Conservation (phyloP, 2,888 invertebrate genomes). For the Drosophila bunnanda region DNA sequence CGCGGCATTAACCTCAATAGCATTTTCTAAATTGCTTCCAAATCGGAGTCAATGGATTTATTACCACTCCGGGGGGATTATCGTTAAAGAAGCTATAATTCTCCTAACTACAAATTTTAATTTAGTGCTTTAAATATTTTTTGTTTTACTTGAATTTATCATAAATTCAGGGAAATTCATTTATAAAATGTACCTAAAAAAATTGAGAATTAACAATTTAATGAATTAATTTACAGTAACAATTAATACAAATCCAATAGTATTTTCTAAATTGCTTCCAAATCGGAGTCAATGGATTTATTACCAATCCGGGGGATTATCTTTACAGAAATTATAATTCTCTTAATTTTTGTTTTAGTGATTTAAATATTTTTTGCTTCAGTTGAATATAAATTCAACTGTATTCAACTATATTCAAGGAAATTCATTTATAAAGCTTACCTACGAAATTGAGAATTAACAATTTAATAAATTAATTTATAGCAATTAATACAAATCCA, state of each 20-base stretch:
- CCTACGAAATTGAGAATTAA: too few relatives aligned
- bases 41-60: conserved; percentile 6
- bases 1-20: conserved; percentile 2
- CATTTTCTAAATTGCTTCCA: background rate
- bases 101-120: background rate
- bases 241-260: too few relatives aligned
- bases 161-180: too few relatives aligned
- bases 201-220: too few relatives aligned
- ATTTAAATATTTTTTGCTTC: rapidly evolving
- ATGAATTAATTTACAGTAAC: too few relatives aligned
- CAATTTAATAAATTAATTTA: too few relatives aligned
- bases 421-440: too few relatives aligned
- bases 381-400: background rate
- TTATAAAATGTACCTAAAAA: too few relatives aligned
- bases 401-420: background rate
- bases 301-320: background rate
- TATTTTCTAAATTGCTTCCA: background rate
- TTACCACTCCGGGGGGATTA: background rate
- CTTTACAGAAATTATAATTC: background rate
- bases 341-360: background rate
- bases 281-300: conserved; percentile 6
- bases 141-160: background rate
- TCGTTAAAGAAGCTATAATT: background rate
- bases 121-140: rapidly evolving
- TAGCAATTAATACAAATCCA: too few relatives aligned